Evolutionary conservation across 1,140 invertebrate species (phyloP), one percentile per base, ranked within the genome.

Genomic region (Berghia stephanieae): DNA sequence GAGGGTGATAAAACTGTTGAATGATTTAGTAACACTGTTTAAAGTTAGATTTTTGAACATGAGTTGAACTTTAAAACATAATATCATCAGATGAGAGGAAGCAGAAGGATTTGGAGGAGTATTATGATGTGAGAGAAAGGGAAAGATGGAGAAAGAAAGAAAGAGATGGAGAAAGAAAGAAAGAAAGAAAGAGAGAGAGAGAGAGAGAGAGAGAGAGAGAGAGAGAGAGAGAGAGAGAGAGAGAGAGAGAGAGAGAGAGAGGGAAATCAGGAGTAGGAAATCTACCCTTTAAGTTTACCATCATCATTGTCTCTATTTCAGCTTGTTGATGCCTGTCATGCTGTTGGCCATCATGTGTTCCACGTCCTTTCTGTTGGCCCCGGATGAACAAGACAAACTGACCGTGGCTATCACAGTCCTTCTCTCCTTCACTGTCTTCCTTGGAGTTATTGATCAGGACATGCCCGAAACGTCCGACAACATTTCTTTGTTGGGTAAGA

Each of bases 401-500:
- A 10, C 24, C 1, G 21, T 72, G 5, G 31, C 70, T 18, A 72
- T 72, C 46, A 72, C 70, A 1, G 21, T 72, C 10, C 24, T 72
- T 5, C 46, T 72, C 2, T 72, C 70, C 6, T 55, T 55, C 70
- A 72, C 46, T 8, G 46, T 72, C 8, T 72, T 72, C 10, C 70
- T 72, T 1, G 21, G 10, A 16, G 24, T 72, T 21, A 55, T 72
- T 3, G 70, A 72, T 18, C 52, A 55, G 31, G 46, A 72, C 46
- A 31, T 72, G 21, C 70, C 70, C 2, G 42, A 43, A 8, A 55
- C 44, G 5, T 72, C 70, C 2, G 70, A 72, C 34, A 55, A 52
- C 42, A 6, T 72, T 3, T 55, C 2, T 36, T 38, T 72, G 24
- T 21, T 72, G 42, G 46, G 70, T 72, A 31, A 72, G 70, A 38